A percentile compares a stretch with the other conserved stretches of the same genome.
Conservation (phyloP, 2,888 invertebrate species). For the Diachrysia chrysitis region DNA sequence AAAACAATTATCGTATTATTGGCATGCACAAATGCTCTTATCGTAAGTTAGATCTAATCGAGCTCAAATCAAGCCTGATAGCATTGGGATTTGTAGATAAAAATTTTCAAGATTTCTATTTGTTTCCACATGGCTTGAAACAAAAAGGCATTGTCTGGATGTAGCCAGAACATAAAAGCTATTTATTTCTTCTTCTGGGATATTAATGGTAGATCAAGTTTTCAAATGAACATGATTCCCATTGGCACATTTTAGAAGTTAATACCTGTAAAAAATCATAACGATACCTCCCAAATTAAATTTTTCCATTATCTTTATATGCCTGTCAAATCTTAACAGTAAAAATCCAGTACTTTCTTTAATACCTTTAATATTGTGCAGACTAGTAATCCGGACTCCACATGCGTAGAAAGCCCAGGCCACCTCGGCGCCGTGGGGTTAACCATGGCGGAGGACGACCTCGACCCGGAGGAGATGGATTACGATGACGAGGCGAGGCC, state of each 20-base stretch:
- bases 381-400: conserved; percentile 73
- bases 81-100: not conserved
- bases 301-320: too few species aligned
- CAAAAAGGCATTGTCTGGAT: too few species aligned
- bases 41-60: not conserved
- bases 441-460: conserved; percentile 76
- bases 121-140: too few species aligned
- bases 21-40: not conserved
- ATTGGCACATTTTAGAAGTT: not conserved
- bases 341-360: too few species aligned
- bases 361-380: conserved; percentile 47
- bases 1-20: too few species aligned
- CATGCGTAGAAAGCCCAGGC: conserved; percentile 72
- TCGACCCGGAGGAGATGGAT: conserved; percentile 80
- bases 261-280: not conserved
- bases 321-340: too few species aligned
- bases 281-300: too few species aligned
- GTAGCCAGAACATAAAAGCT: too few species aligned
- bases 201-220: not conserved
- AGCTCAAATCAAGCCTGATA: not conserved
- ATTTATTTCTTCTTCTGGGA: too few species aligned
- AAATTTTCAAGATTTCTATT: too few species aligned
- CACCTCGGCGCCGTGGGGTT: conserved; percentile 72
- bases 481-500: conserved; percentile 77
- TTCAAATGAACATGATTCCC: not conserved